Evolutionary conservation across 1,140 invertebrate species (phyloP), one percentile per base, ranked within the genome.

Genomic region (Achatina immaculata): DNA sequence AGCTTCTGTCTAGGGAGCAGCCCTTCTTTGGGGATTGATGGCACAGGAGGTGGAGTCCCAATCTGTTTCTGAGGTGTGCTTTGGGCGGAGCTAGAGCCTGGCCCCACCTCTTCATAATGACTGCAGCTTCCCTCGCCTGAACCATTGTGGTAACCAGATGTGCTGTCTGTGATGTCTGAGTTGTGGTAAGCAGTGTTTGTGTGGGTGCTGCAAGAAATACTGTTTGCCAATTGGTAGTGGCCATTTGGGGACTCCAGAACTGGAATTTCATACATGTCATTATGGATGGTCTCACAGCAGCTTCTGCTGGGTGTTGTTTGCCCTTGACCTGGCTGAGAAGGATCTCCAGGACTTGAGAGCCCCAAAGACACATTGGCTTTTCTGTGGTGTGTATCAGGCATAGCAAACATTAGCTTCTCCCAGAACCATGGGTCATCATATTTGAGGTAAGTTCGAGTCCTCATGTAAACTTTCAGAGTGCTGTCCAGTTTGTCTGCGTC

Each of bases 361-460:
- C 7, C 55, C 6, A 24, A 14, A 21, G 11, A n/a, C 7, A 24
- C 21, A 24, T 21, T 58, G 38, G 14, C 4, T 45, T 72, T 82
- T 69, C 65, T 45, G 3, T 62, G 43, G 21, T 40, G 79, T 21
- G 83, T 78, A 66, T 85, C 82, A 31, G 97, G 97, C 88, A 98
- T 91, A 40, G 96, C 96, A 90, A 96, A 98, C 82, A 95, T 94
- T 48, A 98, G 92, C 91, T 98, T 98, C 88, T 97, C 96, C 97
- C 97, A 98, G 90, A 98, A 98, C 66, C 96, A 92, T 89, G 96
- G 96, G 62, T 87, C 83, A 73, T 93, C 89, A 92, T 93, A 94
- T 66, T 92, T 89, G 16, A 94, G 89, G 86, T 94, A 94, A 72
- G 94, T 93, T 80, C 94, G 92, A 0, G 94, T 94, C 84, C 94